phyloP scores from a whole-genome alignment of 1,140 invertebrate genomes.

The Octopus bimaculoides region DNA sequence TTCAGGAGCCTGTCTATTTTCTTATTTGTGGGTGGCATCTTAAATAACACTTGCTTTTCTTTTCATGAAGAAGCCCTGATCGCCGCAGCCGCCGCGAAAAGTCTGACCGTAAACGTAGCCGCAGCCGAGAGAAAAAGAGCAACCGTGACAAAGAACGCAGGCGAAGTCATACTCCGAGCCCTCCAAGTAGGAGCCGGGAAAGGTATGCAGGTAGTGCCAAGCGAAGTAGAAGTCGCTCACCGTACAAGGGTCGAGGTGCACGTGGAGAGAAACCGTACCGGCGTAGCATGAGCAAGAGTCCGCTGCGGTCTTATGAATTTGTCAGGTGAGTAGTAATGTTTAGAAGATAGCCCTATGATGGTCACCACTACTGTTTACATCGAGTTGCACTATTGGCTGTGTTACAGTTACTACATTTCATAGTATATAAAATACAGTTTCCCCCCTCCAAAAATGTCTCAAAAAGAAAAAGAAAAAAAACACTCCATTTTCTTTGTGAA shows the following conservation, averaged over 20 bases:
- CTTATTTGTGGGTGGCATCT: no score
- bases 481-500: no score
- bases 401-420: no score
- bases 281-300: conserved; percentile 36
- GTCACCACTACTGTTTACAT: not conserved
- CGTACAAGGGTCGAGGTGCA: conserved; percentile 4
- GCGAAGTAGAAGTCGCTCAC: conserved; percentile 2
- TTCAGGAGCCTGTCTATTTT: no score
- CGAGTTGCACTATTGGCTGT: no score
- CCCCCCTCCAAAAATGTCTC: no score
- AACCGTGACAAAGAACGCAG: conserved; percentile 35
- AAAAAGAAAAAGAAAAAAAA: no score
- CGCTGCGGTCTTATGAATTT: conserved; percentile 22
- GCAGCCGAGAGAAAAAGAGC: conserved; percentile 32
- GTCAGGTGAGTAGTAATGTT: not conserved
- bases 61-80: conserved; percentile 3
- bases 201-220: not conserved
- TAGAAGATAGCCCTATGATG: not conserved
- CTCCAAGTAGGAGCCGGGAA: conserved; percentile 22
- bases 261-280: conserved; percentile 2
- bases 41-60: not conserved
- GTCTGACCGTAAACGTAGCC: conserved; percentile 21
- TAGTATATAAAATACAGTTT: no score
- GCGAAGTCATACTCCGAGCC: conserved; percentile 28
- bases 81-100: conserved; percentile 26